Evolutionary conservation across 2,888 invertebrate species (phyloP), one percentile per base, ranked within the genome.

Genomic region (Drosophila lacicola): DNA sequence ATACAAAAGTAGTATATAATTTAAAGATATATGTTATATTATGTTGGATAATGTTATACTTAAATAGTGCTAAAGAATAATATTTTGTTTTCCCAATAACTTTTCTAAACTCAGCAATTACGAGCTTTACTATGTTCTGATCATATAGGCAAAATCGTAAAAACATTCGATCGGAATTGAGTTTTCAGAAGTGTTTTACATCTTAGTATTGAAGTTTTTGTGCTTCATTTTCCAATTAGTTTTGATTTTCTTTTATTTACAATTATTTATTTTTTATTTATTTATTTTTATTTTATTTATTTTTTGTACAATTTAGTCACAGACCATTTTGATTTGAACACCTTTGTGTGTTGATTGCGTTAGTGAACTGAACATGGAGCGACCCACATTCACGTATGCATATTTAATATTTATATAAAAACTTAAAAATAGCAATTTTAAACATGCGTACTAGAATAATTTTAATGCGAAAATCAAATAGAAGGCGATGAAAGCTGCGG

Each of bases 381-480:
- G 45, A 44, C 17, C 50, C 41, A 68, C 13, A 55, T 55, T 61
- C 41, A 25, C 44, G 37, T 39, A 47, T 73, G 60, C 74, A 74
- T 74, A 62, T 70, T 65, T 50, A 1, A 56, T 64, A 70, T 86
- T 86, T 86, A 66, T 44, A 17, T 46, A 71, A 79, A 70, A 49
- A 51, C 74, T 81, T 74, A 69, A 71, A 67, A 56, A 67, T 14
- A 41, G 54, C 57, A 57, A 65, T 47, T 17, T 19, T 25, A 11
- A n/a, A 29, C 19, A 29, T 17, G 17, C 9, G 21, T 9, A 17
- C 17, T 41, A n/a, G 14, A 36, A 44, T 13, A 1, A 2, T 45
- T 45, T 45, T 71, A 80, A 74, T 76, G 73, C 75, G 66, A 62
- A 70, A 62, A 69, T 72, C 74, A 77, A 83, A 80, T 19, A 73